These are phyloP conservation scores for Melinaea marsaeus DNA, from an alignment of 2,888 invertebrate species.

Conservation along the genomic window DNA sequence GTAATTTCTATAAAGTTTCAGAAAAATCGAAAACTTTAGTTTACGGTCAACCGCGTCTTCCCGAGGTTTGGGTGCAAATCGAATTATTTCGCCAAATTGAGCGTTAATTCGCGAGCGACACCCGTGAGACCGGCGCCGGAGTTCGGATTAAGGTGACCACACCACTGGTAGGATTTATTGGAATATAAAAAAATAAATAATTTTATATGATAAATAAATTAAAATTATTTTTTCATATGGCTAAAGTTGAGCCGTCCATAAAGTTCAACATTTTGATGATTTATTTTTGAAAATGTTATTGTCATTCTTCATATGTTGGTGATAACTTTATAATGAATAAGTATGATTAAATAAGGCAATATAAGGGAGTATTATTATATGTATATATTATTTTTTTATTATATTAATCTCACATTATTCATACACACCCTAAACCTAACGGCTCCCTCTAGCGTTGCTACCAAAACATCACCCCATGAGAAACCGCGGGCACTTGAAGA, in stretches of 20 bases:
- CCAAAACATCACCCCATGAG: conserved; percentile 76
- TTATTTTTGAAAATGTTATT: not conserved
- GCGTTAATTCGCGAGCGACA: conserved; percentile 56
- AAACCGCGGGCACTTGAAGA: conserved; percentile 69
- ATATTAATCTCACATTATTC: not conserved
- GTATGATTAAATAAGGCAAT: too few relatives aligned
- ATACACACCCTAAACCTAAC: conserved; percentile 25
- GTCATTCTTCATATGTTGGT: not conserved
- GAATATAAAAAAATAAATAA: too few relatives aligned
- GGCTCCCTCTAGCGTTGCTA: conserved; percentile 69
- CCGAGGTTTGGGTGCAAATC: conserved; percentile 54
- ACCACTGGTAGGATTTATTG: not conserved
- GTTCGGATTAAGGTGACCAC: conserved; percentile 41
- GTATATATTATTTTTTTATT: not conserved
- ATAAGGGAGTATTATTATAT: too few relatives aligned
- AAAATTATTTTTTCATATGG: too few relatives aligned
- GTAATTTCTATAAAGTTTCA: not conserved
- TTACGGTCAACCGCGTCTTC: conserved; percentile 40
- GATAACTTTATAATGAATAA: not conserved
- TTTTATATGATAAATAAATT: too few relatives aligned
- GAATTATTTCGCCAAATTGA: conserved; percentile 71
- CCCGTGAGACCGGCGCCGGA: conserved; percentile 63
- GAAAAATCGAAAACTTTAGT: not conserved
- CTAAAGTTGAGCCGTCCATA: too few relatives aligned
- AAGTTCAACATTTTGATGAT: too few relatives aligned